Evolutionary conservation across 2,113 vertebrate species (phyloP).

Genomic region (Cynopterus brachyotis): DNA sequence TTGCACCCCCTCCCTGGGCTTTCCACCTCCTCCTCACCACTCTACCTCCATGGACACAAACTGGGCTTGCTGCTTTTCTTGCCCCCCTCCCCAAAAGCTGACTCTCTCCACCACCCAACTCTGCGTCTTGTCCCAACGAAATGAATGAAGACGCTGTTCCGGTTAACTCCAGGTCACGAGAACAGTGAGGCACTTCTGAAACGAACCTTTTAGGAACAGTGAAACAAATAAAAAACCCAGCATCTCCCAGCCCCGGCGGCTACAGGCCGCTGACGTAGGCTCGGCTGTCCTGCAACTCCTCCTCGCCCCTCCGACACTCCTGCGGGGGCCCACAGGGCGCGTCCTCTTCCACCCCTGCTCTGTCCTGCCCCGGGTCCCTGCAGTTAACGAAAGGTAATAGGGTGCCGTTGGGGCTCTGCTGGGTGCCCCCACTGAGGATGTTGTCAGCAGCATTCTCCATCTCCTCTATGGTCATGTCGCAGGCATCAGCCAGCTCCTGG

Average conservation of each 20-base stretch:
- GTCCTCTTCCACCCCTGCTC: conserved; percentile 86
- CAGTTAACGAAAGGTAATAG: conserved; percentile 92
- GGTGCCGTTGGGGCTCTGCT: conserved; percentile 94
- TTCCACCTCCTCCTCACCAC: conserved; percentile 7
- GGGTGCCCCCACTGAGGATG: conserved; percentile 95
- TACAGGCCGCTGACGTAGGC: conserved; percentile 96
- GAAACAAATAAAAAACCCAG: conserved; percentile 90
- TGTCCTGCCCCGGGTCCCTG: conserved; percentile 90
- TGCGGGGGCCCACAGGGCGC: conserved; percentile 84
- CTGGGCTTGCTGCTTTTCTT: conserved; percentile 81
- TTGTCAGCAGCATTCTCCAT: conserved; percentile 98
- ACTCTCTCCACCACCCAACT: conserved; percentile 85
- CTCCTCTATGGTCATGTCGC: conserved; percentile 98
- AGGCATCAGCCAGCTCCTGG: conserved; percentile 96
- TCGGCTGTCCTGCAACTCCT: conserved; percentile 91
- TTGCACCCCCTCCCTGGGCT: conserved; percentile 61
- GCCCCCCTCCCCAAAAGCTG: conserved; percentile 82
- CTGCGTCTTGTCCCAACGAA: conserved; percentile 87
- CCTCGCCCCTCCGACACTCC: conserved; percentile 90
- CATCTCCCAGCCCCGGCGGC: conserved; percentile 83
- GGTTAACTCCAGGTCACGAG: conserved; percentile 95
- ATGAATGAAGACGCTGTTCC: conserved; percentile 91
- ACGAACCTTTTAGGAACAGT: conserved; percentile 94
- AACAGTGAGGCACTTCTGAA: conserved; percentile 99
- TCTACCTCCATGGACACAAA: conserved; percentile 77